phyloP scores from a whole-genome alignment of 1,140 invertebrate genomes.

The Procambarus clarkii region DNA sequence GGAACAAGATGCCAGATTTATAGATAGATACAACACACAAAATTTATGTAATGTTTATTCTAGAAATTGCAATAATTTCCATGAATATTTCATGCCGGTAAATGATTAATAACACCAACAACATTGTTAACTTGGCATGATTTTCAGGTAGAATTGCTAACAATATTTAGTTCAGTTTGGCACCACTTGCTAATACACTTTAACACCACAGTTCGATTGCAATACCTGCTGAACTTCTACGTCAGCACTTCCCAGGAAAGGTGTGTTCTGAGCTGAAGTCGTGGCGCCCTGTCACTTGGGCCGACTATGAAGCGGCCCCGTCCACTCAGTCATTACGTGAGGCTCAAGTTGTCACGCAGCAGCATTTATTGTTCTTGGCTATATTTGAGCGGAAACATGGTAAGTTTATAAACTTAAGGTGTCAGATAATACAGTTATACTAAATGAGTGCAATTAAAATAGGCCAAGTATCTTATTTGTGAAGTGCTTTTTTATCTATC shows the following conservation, averaged over 20 bases:
- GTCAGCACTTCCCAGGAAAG: slow-evolving; percentile 77
- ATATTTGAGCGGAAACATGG: slow-evolving; percentile 81
- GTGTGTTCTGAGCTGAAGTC: slow-evolving; percentile 80
- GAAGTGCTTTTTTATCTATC: not conserved
- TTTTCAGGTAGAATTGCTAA: not conserved
- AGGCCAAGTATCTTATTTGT: not conserved
- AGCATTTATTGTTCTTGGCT: slow-evolving; percentile 76
- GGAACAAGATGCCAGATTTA: too few relatives aligned
- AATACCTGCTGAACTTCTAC: slow-evolving; percentile 60
- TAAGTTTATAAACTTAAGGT: slow-evolving; percentile 74
- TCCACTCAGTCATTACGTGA: slow-evolving; percentile 78
- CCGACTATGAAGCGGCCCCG: slow-evolving; percentile 80
- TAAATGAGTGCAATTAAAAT: too few relatives aligned
- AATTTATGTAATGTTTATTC: too few relatives aligned
- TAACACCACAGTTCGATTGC: slow-evolving; percentile 57
- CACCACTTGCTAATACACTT: not conserved
- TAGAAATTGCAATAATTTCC: not conserved
- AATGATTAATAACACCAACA: too few relatives aligned
- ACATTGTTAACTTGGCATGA: too few relatives aligned
- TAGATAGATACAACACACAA: too few relatives aligned
- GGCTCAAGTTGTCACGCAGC: slow-evolving; percentile 78
- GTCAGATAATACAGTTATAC: not conserved
- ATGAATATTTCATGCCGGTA: not conserved
- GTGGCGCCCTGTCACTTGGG: slow-evolving; percentile 83
- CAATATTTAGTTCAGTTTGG: not conserved